Base-by-base conservation (phyloP, 2,888 invertebrate species). In the Troides oblongomaculatus region DNA sequence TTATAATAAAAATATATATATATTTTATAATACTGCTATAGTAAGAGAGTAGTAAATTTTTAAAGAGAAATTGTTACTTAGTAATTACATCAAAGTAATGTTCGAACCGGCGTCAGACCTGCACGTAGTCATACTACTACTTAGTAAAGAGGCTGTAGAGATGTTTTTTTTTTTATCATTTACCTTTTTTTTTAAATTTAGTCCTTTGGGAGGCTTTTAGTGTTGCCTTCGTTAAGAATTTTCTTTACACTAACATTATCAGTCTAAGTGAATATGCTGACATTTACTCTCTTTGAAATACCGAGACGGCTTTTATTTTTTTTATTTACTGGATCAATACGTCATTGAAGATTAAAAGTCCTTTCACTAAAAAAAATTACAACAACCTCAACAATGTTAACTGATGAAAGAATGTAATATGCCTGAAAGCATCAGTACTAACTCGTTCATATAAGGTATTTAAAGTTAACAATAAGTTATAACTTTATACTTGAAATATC, bases 221-320 rank as follows among this genome's bases (percentile, higher is more conserved):
- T 25, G 30, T 46, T 50, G n/a, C 62, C n/a, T 66, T 62, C 69
- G 39, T 66, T 62, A 70, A 62, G 50, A 66, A 70, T 58, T 62
- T 70, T 62, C 58, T 59, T 70, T 66, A 50, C 65, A 62, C 69
- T 63, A 62, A 62, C 65, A 62, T 62, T 66, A 62, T 50, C 25
- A 57, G 57, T 36, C 62, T 18, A 62, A 66, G 62, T 66, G 39
- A 58, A 70, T 67, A 64, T 23, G n/a, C 58, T 57, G 57, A 23
- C 59, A 65, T 65, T 69, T 64, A 30, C 61, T 39, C 21, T 43
- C 62, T 58, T 59, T 62, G 58, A 57, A 65, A 62, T 56, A 46
- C 56, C 58, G 65, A 62, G 57, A 65, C 61, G 46, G 59, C 58
- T 58, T 57, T 21, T 21, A 30, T 43, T 62, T 66, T 59, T 39